A percentile compares a stretch with the other conserved stretches of the same genome.
phyloP scores from a whole-genome alignment of 2,888 invertebrate genomes.

The Lasioglossum pauxillum region DNA sequence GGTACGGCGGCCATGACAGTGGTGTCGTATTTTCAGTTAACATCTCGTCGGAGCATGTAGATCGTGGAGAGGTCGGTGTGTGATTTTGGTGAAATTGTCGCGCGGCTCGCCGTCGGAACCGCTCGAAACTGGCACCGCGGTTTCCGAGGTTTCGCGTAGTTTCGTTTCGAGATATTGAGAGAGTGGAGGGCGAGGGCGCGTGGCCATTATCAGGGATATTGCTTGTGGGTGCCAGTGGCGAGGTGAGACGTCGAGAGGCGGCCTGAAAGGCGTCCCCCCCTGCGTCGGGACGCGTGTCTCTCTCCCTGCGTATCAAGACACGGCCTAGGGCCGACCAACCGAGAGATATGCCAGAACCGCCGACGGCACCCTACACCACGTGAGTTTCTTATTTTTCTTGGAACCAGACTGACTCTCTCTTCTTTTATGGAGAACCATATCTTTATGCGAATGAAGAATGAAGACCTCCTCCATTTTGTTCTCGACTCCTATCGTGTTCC shows the following conservation, averaged over 20 bases:
- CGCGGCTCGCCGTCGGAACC: conserved; percentile 36
- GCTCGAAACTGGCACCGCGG: conserved; percentile 53
- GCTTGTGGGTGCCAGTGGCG: conserved; percentile 77
- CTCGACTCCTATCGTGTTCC: too few species aligned
- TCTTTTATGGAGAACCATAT: too few species aligned
- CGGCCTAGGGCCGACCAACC: conserved; percentile 71
- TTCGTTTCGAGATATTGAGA: conserved; percentile 53
- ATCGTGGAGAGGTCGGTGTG: conserved; percentile 44
- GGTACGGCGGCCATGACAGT: conserved; percentile 78
- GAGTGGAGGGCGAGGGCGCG: conserved; percentile 67
- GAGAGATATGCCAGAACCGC: conserved; percentile 77
- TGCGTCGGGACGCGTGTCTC: conserved; percentile 75
- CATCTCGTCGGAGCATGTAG: conserved; percentile 68
- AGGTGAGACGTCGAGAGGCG: conserved; percentile 79
- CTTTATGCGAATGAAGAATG: too few species aligned
- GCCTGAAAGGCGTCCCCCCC: conserved; percentile 72
- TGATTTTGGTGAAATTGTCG: conserved; percentile 66
- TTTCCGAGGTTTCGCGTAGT: conserved; percentile 41
- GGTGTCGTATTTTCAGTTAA: conserved; percentile 78
- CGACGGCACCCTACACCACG: conserved; percentile 81
- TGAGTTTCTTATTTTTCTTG: conserved; percentile 61
- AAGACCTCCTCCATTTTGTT: too few species aligned
- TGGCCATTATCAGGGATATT: conserved; percentile 79
- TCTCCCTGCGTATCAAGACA: conserved; percentile 67
- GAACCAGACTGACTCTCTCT: too few species aligned